Conservation (phyloP, 2,797 vertebrate genomes). For the Phylloscopus collybita region DNA sequence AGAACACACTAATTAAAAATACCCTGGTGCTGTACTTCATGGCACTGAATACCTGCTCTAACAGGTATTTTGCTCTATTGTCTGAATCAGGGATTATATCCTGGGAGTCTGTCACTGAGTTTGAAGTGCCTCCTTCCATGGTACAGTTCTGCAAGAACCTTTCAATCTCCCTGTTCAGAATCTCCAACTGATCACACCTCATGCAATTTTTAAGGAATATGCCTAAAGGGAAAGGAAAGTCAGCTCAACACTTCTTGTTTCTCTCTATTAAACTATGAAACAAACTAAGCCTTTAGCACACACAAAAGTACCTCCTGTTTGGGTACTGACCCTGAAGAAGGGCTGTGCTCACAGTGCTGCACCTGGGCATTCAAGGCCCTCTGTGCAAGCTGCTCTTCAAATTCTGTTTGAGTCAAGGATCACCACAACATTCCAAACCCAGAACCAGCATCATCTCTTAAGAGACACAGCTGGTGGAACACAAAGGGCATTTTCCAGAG, state of each 20-base stretch:
- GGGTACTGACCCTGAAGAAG: neutral
- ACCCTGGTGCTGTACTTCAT: neutral
- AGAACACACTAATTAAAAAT: neutral
- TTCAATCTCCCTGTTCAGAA: constrained; percentile 58
- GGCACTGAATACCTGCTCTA: constrained; percentile 47
- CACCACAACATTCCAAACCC: neutral
- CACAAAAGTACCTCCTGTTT: neutral
- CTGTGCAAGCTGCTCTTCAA: neutral
- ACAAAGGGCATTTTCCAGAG: neutral
- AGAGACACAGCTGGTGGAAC: neutral
- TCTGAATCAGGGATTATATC: constrained; percentile 22
- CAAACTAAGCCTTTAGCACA: neutral
- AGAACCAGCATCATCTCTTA: neutral
- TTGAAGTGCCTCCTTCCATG: neutral
- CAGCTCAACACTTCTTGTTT: constrained; percentile 11
- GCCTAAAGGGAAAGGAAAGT: constrained; percentile 30
- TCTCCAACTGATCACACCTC: constrained; percentile 60
- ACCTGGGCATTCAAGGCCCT: no score
- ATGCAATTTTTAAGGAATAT: constrained; percentile 14
- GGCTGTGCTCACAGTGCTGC: neutral
- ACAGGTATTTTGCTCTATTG: constrained; percentile 4
- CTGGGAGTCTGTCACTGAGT: constrained; percentile 12
- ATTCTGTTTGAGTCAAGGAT: accelerated
- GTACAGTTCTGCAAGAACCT: constrained; percentile 10
- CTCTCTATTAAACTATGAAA: neutral